These are phyloP conservation scores for Gymnoscopelus braueri DNA, from an alignment of 2,797 vertebrate species.

Conservation along the genomic window DNA sequence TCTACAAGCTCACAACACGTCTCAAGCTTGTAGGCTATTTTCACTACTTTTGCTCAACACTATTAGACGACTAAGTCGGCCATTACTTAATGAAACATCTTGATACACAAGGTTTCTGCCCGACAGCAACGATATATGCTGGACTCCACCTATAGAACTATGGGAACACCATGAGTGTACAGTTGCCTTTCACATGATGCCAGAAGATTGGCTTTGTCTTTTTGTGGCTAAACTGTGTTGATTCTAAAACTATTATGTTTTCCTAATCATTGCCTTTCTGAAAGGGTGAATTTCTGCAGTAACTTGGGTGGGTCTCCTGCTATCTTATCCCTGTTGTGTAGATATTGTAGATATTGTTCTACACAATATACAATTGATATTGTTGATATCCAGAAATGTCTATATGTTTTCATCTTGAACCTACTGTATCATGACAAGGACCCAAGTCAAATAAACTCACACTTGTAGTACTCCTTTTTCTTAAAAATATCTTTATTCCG, in stretches of 20 bases:
- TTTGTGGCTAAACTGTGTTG: not conserved
- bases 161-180: not conserved
- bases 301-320: not conserved
- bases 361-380: not conserved
- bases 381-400: too few species aligned
- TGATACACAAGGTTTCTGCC: too few species aligned
- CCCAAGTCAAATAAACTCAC: not conserved
- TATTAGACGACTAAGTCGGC: too few species aligned
- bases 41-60: too few species aligned
- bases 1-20: too few species aligned
- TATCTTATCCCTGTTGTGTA: not conserved
- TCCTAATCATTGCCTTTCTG: not conserved
- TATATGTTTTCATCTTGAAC: too few species aligned
- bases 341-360: not conserved
- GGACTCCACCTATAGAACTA: too few species aligned
- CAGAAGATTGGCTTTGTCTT: constrained; percentile 13
- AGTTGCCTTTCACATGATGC: constrained; percentile 29
- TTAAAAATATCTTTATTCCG: constrained; percentile 86
- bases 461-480: constrained; percentile 42
- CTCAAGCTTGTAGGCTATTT: too few species aligned
- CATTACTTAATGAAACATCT: too few species aligned
- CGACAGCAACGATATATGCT: too few species aligned
- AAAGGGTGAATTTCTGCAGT: not conserved
- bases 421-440: not conserved
- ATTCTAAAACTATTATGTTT: not conserved